Evolutionary conservation across 2,797 vertebrate genomes (phyloP).

Genomic region (Enoplosus armatus): DNA sequence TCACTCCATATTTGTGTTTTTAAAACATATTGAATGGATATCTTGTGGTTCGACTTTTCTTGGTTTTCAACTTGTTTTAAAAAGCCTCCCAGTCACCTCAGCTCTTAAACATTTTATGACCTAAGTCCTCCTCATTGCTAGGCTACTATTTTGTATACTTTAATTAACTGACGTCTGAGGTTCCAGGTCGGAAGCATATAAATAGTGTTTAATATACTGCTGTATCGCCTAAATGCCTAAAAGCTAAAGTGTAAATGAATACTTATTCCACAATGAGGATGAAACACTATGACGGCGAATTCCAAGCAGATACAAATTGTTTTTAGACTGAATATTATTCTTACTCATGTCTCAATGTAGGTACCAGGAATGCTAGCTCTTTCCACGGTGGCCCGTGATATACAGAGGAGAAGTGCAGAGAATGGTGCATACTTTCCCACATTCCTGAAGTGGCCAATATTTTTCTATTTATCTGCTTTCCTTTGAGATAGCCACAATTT

Average conservation of each 20-base stretch:
- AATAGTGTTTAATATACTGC: slow-evolving; percentile 19
- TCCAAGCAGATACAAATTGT: background rate
- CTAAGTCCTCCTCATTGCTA: slow-evolving; percentile 40
- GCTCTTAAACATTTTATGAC: slow-evolving; percentile 40
- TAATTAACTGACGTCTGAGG: slow-evolving; percentile 57
- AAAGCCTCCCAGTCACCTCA: slow-evolving; percentile 16
- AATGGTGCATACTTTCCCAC: background rate
- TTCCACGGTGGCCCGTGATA: background rate
- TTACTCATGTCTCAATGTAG: background rate
- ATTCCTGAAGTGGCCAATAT: background rate
- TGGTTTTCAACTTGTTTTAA: background rate
- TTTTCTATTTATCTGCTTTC: slow-evolving; percentile 4
- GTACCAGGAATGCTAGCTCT: background rate
- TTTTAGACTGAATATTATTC: background rate
- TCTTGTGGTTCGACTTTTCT: slow-evolving; percentile 17
- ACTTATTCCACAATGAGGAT: background rate
- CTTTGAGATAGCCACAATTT: background rate
- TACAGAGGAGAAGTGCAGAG: background rate
- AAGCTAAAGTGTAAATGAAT: slow-evolving; percentile 52
- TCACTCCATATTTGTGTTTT: slow-evolving; percentile 47
- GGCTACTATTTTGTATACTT: slow-evolving; percentile 57
- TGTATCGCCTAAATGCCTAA: background rate
- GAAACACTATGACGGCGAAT: background rate
- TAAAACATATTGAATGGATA: slow-evolving; percentile 8
- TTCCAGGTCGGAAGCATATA: slow-evolving; percentile 31